Evolutionary conservation across 2,113 vertebrate genomes (phyloP).

Genomic region (Deroptyus accipitrinus): DNA sequence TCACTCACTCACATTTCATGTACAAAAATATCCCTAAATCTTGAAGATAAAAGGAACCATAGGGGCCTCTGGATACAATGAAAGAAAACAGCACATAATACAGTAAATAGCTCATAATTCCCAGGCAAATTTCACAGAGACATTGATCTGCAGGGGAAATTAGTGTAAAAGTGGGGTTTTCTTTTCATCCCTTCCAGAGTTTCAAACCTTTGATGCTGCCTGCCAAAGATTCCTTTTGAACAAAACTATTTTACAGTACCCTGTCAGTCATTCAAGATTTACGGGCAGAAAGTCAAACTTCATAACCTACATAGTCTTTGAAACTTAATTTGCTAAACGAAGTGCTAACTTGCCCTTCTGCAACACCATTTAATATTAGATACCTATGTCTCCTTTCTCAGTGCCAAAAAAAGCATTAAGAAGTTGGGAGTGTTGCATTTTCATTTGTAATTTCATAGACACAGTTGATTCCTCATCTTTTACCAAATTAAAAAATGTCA

Average conservation of each 20-base stretch:
- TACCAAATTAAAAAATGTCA: conserved; percentile 53
- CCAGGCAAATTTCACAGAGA: conserved; percentile 51
- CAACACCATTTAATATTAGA: conserved; percentile 66
- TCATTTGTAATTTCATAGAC: conserved; percentile 60
- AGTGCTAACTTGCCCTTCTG: conserved; percentile 64
- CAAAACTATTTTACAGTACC: conserved; percentile 58
- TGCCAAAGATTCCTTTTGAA: conserved; percentile 68
- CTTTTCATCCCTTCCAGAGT: conserved; percentile 65
- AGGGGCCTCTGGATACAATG: neutral
- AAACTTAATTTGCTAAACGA: conserved; percentile 75
- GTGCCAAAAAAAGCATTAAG: conserved; percentile 66
- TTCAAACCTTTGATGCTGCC: conserved; percentile 59
- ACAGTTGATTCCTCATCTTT: conserved; percentile 58
- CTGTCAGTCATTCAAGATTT: conserved; percentile 69
- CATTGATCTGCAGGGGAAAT: conserved; percentile 45
- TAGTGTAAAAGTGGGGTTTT: conserved; percentile 55
- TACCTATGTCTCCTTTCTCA: conserved; percentile 49
- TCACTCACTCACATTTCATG: conserved; percentile 39
- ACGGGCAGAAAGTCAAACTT: conserved; percentile 62
- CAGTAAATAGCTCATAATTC: conserved; percentile 49
- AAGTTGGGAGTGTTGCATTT: conserved; percentile 16
- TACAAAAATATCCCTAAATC: conserved; percentile 42
- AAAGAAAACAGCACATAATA: conserved; percentile 9
- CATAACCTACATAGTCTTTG: conserved; percentile 68
- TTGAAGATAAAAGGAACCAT: conserved; percentile 38